These are phyloP conservation scores for Numenius phaeopus DNA, from an alignment of 2,797 vertebrate genomes.

Conservation along the genomic window DNA sequence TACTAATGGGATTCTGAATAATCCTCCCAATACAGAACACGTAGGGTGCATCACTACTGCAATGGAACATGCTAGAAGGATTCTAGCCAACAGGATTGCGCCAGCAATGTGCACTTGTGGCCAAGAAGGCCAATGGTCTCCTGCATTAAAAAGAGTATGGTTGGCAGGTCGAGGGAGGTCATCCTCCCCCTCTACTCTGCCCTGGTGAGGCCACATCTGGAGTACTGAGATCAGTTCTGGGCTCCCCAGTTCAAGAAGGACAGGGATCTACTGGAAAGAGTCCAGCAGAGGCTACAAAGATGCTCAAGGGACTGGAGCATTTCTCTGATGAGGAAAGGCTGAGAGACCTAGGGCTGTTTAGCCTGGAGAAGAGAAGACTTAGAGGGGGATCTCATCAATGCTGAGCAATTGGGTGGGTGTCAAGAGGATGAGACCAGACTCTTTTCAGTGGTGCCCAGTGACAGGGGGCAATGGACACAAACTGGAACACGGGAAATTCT, in stretches of 20 bases:
- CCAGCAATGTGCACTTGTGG: not conserved
- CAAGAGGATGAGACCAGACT: not conserved
- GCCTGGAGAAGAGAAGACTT: not conserved
- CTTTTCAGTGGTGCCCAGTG: not conserved
- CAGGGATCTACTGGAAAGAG: not conserved
- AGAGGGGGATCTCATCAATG: not conserved
- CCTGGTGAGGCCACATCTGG: not conserved
- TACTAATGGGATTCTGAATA: not conserved
- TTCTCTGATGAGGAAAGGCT: not conserved
- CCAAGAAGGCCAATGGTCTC: not conserved
- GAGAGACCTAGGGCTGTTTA: not conserved
- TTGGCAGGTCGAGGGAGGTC: not conserved
- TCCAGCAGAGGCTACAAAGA: not conserved
- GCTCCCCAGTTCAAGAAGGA: not conserved
- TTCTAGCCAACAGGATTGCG: not conserved
- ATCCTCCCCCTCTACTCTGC: not conserved
- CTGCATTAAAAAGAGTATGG: not conserved
- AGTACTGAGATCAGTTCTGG: not conserved
- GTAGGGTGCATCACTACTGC: not conserved
- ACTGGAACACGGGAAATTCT: not conserved
- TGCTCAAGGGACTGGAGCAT: not conserved
- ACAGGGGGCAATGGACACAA: not conserved
- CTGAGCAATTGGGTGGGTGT: not conserved
- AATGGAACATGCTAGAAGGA: not conserved
- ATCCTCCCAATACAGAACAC: not conserved